These are phyloP conservation scores for Sacculina carcini DNA, from an alignment of 2,888 invertebrate species.

Conservation along the genomic window DNA sequence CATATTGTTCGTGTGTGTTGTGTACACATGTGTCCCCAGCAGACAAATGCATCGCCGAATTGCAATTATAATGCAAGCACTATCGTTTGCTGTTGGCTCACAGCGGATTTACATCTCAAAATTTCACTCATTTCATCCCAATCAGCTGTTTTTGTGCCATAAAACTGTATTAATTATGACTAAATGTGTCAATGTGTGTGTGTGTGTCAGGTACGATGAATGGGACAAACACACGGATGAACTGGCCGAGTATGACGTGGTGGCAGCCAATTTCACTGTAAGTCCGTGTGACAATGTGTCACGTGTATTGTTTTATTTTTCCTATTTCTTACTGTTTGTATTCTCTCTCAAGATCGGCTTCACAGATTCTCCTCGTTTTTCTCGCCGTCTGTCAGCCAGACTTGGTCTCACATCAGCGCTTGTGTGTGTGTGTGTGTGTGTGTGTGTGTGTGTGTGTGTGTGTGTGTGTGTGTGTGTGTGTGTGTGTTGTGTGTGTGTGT, in stretches of 20 bases:
- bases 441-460: background rate
- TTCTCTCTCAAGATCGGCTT: background rate
- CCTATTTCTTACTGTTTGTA: background rate
- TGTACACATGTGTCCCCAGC: background rate
- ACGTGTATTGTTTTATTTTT: background rate
- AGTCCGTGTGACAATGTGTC: too few relatives aligned
- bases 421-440: background rate
- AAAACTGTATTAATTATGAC: background rate
- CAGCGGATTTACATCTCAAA: background rate
- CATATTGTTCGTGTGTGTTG: background rate
- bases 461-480: background rate
- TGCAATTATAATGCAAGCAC: background rate
- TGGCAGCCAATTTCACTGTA: constrained; percentile 73
- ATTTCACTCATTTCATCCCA: background rate
- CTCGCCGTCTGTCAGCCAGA: too few relatives aligned
- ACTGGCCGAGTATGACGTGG: constrained; percentile 56
- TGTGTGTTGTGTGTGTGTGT: background rate
- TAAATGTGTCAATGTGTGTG: background rate
- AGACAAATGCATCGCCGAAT: background rate
- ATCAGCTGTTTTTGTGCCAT: background rate
- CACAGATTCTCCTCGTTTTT: too few relatives aligned
- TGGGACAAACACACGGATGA: constrained; percentile 81
- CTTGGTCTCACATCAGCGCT: background rate
- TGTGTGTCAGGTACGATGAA: constrained; percentile 40
- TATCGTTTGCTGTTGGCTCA: background rate